These are phyloP conservation scores for Stenchaetothrips biformis DNA, from an alignment of 2,888 invertebrate species.

Conservation along the genomic window DNA sequence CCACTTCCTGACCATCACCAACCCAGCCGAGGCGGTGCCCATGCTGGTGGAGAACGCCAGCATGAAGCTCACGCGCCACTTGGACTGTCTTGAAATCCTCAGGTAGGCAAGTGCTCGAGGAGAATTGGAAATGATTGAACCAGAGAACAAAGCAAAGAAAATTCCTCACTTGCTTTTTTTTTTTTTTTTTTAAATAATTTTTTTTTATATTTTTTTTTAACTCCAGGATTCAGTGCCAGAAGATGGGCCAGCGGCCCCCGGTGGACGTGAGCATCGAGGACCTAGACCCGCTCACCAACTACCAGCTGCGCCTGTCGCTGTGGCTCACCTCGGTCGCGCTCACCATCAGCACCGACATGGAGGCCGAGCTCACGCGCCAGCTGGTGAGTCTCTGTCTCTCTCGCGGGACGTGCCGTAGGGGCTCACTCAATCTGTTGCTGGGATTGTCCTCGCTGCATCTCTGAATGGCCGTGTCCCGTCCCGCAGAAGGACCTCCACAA, in stretches of 20 bases:
- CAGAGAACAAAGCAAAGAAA: too few species aligned
- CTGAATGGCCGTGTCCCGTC: conserved; percentile 26
- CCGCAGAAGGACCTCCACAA: conserved; percentile 32
- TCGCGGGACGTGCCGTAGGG: too few species aligned
- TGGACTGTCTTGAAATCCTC: conserved; percentile 45
- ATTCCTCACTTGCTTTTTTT: too few species aligned
- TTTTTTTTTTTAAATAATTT: not conserved
- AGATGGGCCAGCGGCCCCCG: not conserved
- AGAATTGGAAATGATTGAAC: too few species aligned
- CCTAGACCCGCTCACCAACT: conserved; percentile 4
- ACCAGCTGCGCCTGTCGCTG: conserved; percentile 17
- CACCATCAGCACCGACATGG: not conserved
- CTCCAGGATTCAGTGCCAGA: not conserved
- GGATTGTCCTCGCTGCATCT: conserved; percentile 21
- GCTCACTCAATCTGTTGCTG: too few species aligned
- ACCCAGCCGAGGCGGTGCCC: conserved; percentile 38
- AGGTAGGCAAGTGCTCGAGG: conserved; percentile 30
- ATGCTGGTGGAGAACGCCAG: conserved; percentile 36
- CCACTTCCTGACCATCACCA: conserved; percentile 33
- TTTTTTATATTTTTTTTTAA: not conserved
- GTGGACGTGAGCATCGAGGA: not conserved
- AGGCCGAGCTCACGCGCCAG: not conserved
- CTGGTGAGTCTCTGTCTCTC: conserved; percentile 4
- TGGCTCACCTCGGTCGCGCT: not conserved
- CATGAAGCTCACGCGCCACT: conserved; percentile 39